phyloP scores from a whole-genome alignment of 2,797 vertebrate species.

The Xyrichtys novacula region DNA sequence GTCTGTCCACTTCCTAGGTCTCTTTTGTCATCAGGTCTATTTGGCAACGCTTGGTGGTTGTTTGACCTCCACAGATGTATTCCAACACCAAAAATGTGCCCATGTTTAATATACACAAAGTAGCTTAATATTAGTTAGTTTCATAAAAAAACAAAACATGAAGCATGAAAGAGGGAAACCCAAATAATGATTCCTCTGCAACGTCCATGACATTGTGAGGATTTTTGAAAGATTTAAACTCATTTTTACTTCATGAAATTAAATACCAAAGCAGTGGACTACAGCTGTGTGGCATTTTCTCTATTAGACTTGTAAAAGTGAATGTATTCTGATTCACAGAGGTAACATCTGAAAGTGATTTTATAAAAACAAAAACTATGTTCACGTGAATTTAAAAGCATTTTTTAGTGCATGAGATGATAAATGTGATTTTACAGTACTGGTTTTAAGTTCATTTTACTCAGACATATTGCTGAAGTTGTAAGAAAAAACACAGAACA shows the following conservation, averaged over 20 bases:
- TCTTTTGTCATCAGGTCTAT: neutral
- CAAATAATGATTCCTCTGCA: neutral
- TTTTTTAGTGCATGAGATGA: too few relatives aligned
- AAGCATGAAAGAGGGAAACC: constrained; percentile 14
- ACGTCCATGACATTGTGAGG: constrained; percentile 23
- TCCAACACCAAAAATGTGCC: neutral
- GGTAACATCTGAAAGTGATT: constrained; percentile 50
- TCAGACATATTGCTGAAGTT: too few relatives aligned
- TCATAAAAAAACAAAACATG: constrained; percentile 20
- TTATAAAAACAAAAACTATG: too few relatives aligned
- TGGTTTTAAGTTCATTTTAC: too few relatives aligned
- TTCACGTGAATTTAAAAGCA: too few relatives aligned
- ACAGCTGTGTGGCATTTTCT: constrained; percentile 16
- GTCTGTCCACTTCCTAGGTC: neutral
- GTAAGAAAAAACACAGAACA: too few relatives aligned
- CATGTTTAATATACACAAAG: too few relatives aligned
- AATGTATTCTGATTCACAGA: constrained; percentile 30
- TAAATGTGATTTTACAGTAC: too few relatives aligned
- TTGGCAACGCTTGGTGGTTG: neutral
- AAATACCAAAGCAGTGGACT: neutral
- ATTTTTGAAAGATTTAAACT: constrained; percentile 14
- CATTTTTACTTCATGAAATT: constrained; percentile 22
- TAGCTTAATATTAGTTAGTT: too few relatives aligned
- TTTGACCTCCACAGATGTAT: neutral
- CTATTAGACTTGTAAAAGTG: constrained; percentile 46